Conservation (phyloP, 2,797 vertebrate genomes). For the Threskiornis aethiopicus region DNA sequence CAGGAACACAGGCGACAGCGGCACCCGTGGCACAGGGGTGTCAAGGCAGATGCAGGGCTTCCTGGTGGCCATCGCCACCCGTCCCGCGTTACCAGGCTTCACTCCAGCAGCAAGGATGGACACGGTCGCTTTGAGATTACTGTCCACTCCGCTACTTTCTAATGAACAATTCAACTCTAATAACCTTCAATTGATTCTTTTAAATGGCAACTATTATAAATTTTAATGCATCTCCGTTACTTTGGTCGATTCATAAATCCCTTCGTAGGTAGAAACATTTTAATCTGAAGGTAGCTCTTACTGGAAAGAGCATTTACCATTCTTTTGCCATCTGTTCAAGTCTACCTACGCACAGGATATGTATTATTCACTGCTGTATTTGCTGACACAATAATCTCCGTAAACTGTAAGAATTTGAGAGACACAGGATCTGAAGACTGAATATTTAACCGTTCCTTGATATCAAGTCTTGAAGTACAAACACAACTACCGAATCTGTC, state of each 20-base stretch:
- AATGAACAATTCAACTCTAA: not conserved
- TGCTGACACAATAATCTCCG: not conserved
- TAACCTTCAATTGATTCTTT: not conserved
- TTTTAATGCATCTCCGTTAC: not conserved
- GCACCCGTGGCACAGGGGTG: accelerated
- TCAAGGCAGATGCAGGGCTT: not conserved
- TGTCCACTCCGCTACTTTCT: not conserved
- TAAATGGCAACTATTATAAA: not conserved
- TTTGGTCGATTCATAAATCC: not conserved
- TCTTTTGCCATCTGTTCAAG: not conserved
- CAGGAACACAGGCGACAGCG: accelerated
- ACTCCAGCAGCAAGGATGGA: accelerated
- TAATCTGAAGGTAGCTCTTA: not conserved
- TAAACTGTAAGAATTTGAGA: not conserved
- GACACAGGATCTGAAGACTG: not conserved
- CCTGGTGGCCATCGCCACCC: not conserved
- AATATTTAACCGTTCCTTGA: not conserved
- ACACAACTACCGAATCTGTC: not conserved
- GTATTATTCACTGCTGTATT: not conserved
- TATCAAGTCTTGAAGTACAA: not conserved
- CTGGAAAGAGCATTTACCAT: not conserved
- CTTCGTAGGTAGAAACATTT: not conserved
- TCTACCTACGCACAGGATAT: not conserved
- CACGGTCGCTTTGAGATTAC: not conserved
- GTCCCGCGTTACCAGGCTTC: not conserved